A percentile compares a stretch with the other conserved stretches of the same genome.
These are phyloP conservation scores for Teleogryllus oceanicus DNA, from an alignment of 2,888 invertebrate species.

Conservation along the genomic window DNA sequence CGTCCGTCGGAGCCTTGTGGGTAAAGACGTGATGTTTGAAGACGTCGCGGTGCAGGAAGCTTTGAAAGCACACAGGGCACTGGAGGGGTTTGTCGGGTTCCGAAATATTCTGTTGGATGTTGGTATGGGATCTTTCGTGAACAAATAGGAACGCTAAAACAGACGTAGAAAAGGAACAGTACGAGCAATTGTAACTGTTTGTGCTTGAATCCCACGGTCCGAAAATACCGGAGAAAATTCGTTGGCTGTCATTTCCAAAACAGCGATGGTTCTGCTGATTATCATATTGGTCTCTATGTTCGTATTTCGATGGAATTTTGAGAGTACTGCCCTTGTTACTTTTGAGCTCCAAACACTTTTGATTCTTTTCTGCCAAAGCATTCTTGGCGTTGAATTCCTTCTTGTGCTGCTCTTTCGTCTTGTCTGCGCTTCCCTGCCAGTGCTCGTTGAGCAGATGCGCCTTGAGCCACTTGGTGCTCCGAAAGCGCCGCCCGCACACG, in stretches of 20 bases:
- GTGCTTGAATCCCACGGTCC: slow-evolving; percentile 53
- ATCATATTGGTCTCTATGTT: neutral
- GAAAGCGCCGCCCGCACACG: slow-evolving; percentile 80
- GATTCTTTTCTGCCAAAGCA: slow-evolving; percentile 41
- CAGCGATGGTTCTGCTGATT: neutral
- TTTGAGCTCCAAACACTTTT: neutral
- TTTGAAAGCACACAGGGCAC: slow-evolving; percentile 60
- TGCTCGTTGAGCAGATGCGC: slow-evolving; percentile 85
- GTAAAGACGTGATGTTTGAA: slow-evolving; percentile 62
- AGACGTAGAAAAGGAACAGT: slow-evolving; percentile 85
- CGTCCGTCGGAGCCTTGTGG: slow-evolving; percentile 43
- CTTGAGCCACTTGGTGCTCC: slow-evolving; percentile 83
- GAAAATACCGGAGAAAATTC: slow-evolving; percentile 55
- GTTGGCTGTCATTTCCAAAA: slow-evolving; percentile 47
- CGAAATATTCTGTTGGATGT: slow-evolving; percentile 40
- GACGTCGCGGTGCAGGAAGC: slow-evolving; percentile 55
- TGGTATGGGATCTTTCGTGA: slow-evolving; percentile 80
- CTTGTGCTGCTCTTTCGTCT: slow-evolving; percentile 59
- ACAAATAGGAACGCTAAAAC: slow-evolving; percentile 87
- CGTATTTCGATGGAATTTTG: slow-evolving; percentile 56
- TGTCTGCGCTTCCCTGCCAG: slow-evolving; percentile 63
- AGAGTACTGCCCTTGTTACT: slow-evolving; percentile 51
- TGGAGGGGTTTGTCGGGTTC: slow-evolving; percentile 45
- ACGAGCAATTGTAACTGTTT: slow-evolving; percentile 83
- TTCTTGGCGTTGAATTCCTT: slow-evolving; percentile 45